A percentile compares a stretch with the other conserved stretches of the same genome.
Evolutionary conservation across 64 coral and sea anemone species (phyloP).

Genomic region (Dendrophyllia cribrosa): DNA sequence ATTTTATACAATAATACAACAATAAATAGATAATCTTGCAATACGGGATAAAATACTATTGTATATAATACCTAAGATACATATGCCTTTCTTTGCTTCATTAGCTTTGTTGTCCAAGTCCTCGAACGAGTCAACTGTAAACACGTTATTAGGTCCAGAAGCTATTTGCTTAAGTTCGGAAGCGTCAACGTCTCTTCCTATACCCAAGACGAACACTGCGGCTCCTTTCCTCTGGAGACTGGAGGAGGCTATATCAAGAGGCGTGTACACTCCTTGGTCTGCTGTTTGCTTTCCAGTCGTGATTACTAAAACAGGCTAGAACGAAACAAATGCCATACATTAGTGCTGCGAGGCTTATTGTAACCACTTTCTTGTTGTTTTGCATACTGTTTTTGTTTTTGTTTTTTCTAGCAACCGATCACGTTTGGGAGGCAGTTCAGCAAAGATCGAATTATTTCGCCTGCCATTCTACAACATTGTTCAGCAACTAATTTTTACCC

Average conservation of each 20-base stretch:
- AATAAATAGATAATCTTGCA: no score
- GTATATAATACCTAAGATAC: neutral
- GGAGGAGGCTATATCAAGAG: neutral
- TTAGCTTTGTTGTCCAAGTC: neutral
- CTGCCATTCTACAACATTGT: neutral
- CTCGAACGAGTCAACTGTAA: constrained; percentile 32
- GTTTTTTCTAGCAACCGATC: no score
- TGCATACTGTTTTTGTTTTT: neutral
- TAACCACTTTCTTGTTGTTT: no score
- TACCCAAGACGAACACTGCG: neutral
- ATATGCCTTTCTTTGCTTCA: neutral
- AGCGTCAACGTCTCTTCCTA: constrained; percentile 3
- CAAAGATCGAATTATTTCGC: no score
- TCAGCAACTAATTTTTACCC: constrained; percentile 1
- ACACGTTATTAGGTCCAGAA: constrained; percentile 1
- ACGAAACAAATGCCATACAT: neutral
- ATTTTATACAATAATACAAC: no score
- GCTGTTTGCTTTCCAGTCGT: constrained; percentile 46
- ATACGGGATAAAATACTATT: no score
- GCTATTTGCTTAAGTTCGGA: constrained; percentile 34
- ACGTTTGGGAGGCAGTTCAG: no score
- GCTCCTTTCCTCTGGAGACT: neutral
- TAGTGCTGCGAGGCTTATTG: no score
- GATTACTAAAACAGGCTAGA: constrained; percentile 35
- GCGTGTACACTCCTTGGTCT: neutral